Conservation (phyloP, 2,113 vertebrate genomes). For the Syngnathoides biaculeatus region DNA sequence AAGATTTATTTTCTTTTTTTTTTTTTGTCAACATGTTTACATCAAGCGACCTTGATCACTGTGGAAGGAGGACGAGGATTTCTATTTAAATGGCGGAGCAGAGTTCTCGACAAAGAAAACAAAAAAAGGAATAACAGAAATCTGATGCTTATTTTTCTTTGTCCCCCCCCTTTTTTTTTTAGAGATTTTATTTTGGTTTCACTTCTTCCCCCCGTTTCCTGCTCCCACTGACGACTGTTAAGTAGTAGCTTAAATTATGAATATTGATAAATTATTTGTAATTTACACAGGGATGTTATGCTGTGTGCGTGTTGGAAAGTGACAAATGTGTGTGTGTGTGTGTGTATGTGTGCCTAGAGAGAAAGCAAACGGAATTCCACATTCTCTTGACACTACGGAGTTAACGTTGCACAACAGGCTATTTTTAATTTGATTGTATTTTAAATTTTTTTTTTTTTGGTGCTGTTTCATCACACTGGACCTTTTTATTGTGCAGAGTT, state of each 20-base stretch:
- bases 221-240: constrained; percentile 75
- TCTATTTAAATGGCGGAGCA: constrained; percentile 66
- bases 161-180: constrained; percentile 50
- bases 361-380: constrained; percentile 46
- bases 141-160: constrained; percentile 52
- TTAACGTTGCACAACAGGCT: constrained; percentile 31
- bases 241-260: constrained; percentile 71
- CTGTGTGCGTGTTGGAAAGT: constrained; percentile 13
- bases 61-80: constrained; percentile 70
- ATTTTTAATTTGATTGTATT: constrained; percentile 51
- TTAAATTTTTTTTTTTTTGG: constrained; percentile 54
- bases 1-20: constrained; percentile 41
- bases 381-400: constrained; percentile 40
- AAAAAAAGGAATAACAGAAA: constrained; percentile 27
- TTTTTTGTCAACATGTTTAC: constrained; percentile 79
- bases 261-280: constrained; percentile 77
- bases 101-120: constrained; percentile 44
- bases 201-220: constrained; percentile 44
- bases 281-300: constrained; percentile 67
- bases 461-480: constrained; percentile 77
- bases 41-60: constrained; percentile 79
- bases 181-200: constrained; percentile 43
- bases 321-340: constrained; percentile 37
- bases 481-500: constrained; percentile 44
- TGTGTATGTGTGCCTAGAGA: constrained; percentile 50